A percentile compares a stretch with the other conserved stretches of the same genome.
These are phyloP conservation scores for Cladopsammia gracilis DNA, from an alignment of 64 coral and sea anemone species.

Conservation along the genomic window DNA sequence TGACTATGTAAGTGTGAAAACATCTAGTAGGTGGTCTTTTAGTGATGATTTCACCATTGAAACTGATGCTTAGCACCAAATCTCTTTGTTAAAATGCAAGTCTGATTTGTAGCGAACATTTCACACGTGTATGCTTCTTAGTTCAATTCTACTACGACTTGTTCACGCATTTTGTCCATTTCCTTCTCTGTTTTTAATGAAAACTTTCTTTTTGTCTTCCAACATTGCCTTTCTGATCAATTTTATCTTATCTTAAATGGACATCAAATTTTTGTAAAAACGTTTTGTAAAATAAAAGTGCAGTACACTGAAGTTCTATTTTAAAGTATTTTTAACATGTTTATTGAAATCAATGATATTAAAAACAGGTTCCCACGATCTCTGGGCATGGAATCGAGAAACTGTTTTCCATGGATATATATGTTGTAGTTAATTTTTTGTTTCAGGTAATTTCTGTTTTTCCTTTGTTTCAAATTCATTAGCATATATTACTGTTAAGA, in stretches of 20 bases:
- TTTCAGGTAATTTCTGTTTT: too few relatives aligned
- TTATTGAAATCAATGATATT: too few relatives aligned
- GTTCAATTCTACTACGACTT: slow-evolving; percentile 29
- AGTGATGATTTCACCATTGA: slow-evolving; percentile 35
- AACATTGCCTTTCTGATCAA: background rate
- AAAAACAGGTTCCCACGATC: too few relatives aligned
- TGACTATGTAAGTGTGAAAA: background rate
- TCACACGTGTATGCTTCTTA: slow-evolving; percentile 21
- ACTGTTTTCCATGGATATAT: too few relatives aligned
- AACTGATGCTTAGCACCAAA: slow-evolving; percentile 46
- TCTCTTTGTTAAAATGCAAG: slow-evolving; percentile 65
- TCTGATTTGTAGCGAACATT: slow-evolving; percentile 51
- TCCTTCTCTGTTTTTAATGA: slow-evolving; percentile 14
- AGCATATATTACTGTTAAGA: too few relatives aligned
- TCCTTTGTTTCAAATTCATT: too few relatives aligned
- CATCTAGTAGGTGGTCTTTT: slow-evolving; percentile 35
- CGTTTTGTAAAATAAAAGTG: background rate
- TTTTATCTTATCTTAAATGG: background rate
- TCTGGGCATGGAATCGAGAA: too few relatives aligned
- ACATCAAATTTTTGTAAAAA: background rate
- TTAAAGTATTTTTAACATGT: too few relatives aligned
- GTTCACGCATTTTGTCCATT: slow-evolving; percentile 47
- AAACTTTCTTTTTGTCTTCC: slow-evolving; percentile 12
- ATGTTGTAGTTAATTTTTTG: too few relatives aligned
- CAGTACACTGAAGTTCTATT: too few relatives aligned